A percentile compares a stretch with the other conserved stretches of the same genome.
phyloP scores from a whole-genome alignment of 64 coral and sea anemone species.

The Hydrozoanthus tunicans region DNA sequence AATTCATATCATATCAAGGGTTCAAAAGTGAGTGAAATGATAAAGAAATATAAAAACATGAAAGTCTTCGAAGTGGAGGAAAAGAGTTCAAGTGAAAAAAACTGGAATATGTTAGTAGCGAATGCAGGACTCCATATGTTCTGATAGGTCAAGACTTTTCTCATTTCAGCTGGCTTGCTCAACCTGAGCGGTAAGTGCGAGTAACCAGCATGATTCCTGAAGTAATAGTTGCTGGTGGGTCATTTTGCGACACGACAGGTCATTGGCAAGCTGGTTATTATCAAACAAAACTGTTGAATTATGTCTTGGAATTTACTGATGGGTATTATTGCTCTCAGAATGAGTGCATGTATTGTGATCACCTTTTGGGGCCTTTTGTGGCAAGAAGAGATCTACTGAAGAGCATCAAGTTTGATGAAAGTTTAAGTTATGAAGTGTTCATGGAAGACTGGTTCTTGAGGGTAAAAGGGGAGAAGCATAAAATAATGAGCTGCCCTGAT shows the following conservation, averaged over 20 bases:
- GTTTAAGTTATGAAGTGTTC: constrained; percentile 2
- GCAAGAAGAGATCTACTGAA: constrained; percentile 37
- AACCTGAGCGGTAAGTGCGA: constrained; percentile 18
- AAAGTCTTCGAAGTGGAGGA: constrained; percentile 32
- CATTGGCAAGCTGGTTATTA: constrained; percentile 38
- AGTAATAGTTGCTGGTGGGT: constrained; percentile 43
- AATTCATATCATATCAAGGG: constrained; percentile 6
- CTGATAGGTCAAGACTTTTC: constrained; percentile 35
- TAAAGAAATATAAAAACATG: constrained; percentile 26
- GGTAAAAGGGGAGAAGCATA: neutral
- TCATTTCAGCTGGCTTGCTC: constrained; percentile 10
- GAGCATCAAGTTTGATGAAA: constrained; percentile 52
- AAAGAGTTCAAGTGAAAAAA: neutral
- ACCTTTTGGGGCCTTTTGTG: constrained; percentile 46
- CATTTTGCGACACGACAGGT: constrained; percentile 40
- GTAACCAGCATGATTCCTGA: neutral
- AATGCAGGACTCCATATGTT: constrained; percentile 16
- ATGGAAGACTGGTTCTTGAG: constrained; percentile 68
- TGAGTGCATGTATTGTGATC: constrained; percentile 66
- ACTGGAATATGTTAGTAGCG: constrained; percentile 38
- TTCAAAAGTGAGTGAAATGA: constrained; percentile 31
- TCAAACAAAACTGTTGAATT: constrained; percentile 43
- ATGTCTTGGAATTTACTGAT: constrained; percentile 46
- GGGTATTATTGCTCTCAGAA: constrained; percentile 61
- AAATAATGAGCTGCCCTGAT: constrained; percentile 60